phyloP scores from a whole-genome alignment of 92 coral and sea anemone species.

The Umimayanthus chanpuru region DNA sequence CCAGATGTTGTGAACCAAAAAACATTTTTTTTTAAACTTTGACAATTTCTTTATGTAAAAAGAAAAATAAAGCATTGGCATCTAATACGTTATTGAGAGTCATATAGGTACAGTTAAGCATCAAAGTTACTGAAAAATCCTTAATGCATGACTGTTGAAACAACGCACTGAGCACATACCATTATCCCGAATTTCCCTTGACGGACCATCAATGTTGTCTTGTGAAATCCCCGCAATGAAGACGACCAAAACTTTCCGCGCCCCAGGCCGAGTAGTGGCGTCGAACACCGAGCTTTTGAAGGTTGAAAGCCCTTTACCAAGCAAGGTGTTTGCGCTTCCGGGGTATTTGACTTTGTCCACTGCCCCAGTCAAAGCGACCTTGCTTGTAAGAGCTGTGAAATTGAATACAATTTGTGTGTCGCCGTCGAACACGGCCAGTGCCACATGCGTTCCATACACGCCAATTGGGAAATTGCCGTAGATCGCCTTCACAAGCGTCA shows the following conservation, averaged over 20 bases:
- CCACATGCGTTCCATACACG: constrained; percentile 80
- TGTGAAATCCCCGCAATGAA: constrained; percentile 65
- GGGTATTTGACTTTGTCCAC: constrained; percentile 44
- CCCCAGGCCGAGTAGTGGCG: constrained; percentile 84
- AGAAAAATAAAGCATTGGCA: too few species aligned
- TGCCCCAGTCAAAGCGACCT: constrained; percentile 49
- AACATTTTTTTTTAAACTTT: too few species aligned
- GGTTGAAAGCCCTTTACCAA: constrained; percentile 69
- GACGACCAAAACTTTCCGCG: constrained; percentile 76
- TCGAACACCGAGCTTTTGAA: constrained; percentile 67
- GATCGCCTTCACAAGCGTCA: constrained; percentile 63
- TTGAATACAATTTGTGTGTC: constrained; percentile 60
- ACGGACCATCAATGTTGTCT: constrained; percentile 73
- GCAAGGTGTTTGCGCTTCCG: constrained; percentile 28
- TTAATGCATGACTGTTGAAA: too few species aligned
- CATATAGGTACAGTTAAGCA: too few species aligned
- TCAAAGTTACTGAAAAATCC: too few species aligned
- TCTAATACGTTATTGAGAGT: too few species aligned
- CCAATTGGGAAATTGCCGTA: constrained; percentile 84
- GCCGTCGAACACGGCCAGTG: constrained; percentile 64
- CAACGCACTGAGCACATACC: constrained; percentile 37
- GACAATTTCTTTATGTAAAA: too few species aligned
- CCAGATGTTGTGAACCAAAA: too few species aligned
- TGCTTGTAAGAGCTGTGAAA: constrained; percentile 49
- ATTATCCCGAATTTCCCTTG: constrained; percentile 76